These are phyloP conservation scores for Aptenodytes patagonicus DNA, from an alignment of 2,113 vertebrate species.

Conservation along the genomic window DNA sequence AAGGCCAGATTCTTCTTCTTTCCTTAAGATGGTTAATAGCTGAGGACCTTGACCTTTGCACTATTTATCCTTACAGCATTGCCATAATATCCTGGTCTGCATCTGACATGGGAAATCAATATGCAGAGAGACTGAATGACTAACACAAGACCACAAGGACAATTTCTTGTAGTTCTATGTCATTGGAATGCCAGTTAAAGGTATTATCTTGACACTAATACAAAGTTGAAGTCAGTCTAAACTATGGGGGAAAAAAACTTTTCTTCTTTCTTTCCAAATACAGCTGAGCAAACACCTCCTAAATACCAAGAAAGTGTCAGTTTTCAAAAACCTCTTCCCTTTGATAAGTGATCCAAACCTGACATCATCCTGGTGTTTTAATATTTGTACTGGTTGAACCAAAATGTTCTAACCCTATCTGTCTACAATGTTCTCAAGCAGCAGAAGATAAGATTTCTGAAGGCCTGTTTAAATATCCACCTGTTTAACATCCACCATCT, in stretches of 20 bases:
- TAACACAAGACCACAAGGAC: not conserved
- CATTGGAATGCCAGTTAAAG: not conserved
- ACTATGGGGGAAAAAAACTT: not conserved
- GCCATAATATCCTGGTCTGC: not conserved
- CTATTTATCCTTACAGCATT: not conserved
- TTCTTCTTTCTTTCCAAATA: not conserved
- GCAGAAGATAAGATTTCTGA: not conserved
- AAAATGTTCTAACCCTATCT: not conserved
- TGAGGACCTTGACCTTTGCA: not conserved
- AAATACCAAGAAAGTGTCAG: not conserved
- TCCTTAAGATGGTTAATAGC: not conserved
- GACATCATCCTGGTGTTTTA: not conserved
- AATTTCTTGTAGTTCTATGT: not conserved
- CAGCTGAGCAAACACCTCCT: constrained; percentile 2
- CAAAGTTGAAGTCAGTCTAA: not conserved
- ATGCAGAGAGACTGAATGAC: not conserved
- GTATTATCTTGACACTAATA: not conserved
- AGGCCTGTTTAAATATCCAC: not conserved
- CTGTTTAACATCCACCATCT: not conserved
- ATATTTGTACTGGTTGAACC: not conserved
- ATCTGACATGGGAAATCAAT: not conserved
- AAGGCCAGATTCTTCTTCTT: not conserved
- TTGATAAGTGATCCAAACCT: not conserved
- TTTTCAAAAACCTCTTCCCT: not conserved
- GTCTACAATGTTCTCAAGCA: not conserved